Evolutionary conservation across 92 coral and sea anemone genomes (phyloP).

Genomic region (Porites rus): DNA sequence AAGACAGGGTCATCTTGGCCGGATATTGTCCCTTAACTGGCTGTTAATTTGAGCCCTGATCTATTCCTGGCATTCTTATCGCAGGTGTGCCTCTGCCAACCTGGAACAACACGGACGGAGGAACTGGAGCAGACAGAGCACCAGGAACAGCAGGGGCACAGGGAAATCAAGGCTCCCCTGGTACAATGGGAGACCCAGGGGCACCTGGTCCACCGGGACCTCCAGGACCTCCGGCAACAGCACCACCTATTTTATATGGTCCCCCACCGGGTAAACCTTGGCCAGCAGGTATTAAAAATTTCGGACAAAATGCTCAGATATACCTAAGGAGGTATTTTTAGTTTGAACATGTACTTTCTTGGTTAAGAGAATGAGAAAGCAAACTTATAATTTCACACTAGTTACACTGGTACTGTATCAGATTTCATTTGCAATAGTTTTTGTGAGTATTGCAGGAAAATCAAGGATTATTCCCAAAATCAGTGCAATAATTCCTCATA

Average conservation of each 20-base stretch:
- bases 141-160: constrained; percentile 70
- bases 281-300: constrained; percentile 60
- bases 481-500: no score
- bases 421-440: no score
- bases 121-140: constrained; percentile 72
- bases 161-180: constrained; percentile 74
- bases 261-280: constrained; percentile 75
- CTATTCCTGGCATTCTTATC: neutral
- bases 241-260: constrained; percentile 77
- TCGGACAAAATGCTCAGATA: neutral
- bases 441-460: no score
- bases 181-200: constrained; percentile 83
- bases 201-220: constrained; percentile 84
- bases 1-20: no score
- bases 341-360: no score
- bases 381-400: no score
- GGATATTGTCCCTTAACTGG: no score
- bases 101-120: constrained; percentile 73
- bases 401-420: no score
- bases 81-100: constrained; percentile 1
- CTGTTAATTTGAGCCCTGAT: no score
- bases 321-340: no score
- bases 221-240: constrained; percentile 78
- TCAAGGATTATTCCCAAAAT: no score
- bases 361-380: no score